Conservation (phyloP, 2,888 invertebrate genomes). For the Parascotia fuliginaria region DNA sequence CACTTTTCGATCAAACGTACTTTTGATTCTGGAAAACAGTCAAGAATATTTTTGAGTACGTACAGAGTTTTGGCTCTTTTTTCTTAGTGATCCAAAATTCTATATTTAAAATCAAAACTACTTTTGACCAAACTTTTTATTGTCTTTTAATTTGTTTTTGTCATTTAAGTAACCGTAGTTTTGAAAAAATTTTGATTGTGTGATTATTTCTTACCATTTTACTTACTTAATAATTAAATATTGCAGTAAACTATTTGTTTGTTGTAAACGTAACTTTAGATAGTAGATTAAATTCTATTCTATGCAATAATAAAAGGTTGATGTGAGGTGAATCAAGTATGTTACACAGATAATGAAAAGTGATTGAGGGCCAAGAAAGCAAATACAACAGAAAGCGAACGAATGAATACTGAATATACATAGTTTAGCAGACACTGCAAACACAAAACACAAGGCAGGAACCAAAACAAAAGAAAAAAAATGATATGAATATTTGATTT, state of each 20-base stretch:
- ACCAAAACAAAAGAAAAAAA: slow-evolving; percentile 30
- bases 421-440: slow-evolving; percentile 33
- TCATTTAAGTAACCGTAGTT: too few species aligned
- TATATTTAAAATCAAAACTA: neutral
- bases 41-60: too few species aligned
- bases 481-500: slow-evolving; percentile 52
- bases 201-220: too few species aligned
- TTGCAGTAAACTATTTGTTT: too few species aligned
- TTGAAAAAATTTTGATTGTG: too few species aligned
- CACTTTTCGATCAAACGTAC: too few species aligned
- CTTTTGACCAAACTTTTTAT: too few species aligned
- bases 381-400: slow-evolving; percentile 33
- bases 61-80: too few species aligned
- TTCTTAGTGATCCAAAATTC: neutral
- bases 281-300: slow-evolving; percentile 13
- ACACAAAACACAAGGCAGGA: slow-evolving; percentile 43
- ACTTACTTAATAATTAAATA: too few species aligned
- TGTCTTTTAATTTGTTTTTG: too few species aligned
- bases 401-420: slow-evolving; percentile 30
- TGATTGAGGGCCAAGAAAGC: slow-evolving; percentile 36
- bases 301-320: slow-evolving; percentile 21
- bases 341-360: slow-evolving; percentile 25
- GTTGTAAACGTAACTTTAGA: slow-evolving; percentile 24
- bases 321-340: slow-evolving; percentile 22
- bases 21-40: too few species aligned